A percentile compares a stretch with the other conserved stretches of the same genome.
phyloP scores from a whole-genome alignment of 2,113 vertebrate species.

The Psittacula cyanocephala region DNA sequence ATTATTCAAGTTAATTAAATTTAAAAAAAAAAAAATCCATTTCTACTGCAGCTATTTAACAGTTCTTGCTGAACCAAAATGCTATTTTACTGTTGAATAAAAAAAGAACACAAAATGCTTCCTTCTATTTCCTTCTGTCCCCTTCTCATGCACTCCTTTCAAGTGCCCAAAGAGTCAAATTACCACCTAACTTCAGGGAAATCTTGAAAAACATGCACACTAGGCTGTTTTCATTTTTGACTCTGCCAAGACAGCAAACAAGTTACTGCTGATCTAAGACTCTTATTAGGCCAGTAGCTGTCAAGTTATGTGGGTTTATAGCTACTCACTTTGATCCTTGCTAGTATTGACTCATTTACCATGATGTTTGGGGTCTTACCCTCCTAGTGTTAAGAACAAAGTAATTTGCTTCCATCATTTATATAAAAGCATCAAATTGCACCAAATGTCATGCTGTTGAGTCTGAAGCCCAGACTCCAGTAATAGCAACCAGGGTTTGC shows the following conservation, averaged over 20 bases:
- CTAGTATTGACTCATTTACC: not conserved
- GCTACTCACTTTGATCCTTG: not conserved
- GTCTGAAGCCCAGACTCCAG: not conserved
- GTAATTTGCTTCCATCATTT: not conserved
- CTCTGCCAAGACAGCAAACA: conserved; percentile 8
- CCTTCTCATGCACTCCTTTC: not conserved
- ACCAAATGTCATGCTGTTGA: not conserved
- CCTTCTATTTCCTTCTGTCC: not conserved
- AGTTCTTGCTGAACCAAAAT: not conserved
- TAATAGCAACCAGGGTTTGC: not conserved
- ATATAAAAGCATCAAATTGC: not conserved
- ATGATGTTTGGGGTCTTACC: not conserved
- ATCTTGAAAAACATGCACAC: not conserved
- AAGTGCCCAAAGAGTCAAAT: not conserved
- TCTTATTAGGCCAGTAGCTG: not conserved
- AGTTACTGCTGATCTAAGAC: not conserved
- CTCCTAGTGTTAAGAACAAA: not conserved
- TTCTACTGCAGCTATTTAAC: not conserved
- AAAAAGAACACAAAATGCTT: not conserved
- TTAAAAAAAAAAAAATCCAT: not conserved
- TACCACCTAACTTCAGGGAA: not conserved
- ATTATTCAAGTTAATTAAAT: not conserved
- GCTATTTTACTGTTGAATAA: not conserved
- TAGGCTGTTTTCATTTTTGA: not conserved
- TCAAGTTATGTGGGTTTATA: not conserved